A percentile compares a stretch with the other conserved stretches of the same genome.
phyloP scores from a whole-genome alignment of 2,888 invertebrate species.

The Unio pictorum region DNA sequence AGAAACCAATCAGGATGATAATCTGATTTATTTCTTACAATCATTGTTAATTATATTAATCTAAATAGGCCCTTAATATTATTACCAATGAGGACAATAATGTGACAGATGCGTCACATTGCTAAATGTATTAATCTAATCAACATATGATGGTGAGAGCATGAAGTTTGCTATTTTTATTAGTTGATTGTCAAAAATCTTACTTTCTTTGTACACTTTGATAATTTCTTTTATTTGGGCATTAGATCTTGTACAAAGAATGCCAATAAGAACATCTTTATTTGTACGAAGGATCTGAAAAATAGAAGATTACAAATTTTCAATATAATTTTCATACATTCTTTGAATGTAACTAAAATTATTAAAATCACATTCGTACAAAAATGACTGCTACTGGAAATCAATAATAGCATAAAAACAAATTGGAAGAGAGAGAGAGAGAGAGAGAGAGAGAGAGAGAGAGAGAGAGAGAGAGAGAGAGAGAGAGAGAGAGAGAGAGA shows the following conservation, averaged over 20 bases:
- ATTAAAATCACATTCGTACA: too few relatives aligned
- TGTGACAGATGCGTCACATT: too few relatives aligned
- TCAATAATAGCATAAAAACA: too few relatives aligned
- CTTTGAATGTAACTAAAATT: too few relatives aligned
- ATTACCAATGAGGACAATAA: too few relatives aligned
- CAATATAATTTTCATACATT: background rate
- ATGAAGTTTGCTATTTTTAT: too few relatives aligned
- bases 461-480: constrained; percentile 12
- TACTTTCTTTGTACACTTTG: constrained; percentile 67
- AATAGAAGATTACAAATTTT: background rate
- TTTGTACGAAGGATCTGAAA: constrained; percentile 70
- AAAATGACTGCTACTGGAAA: too few relatives aligned
- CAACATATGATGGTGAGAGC: background rate
- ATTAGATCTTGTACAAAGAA: constrained; percentile 71
- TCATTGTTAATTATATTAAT: too few relatives aligned
- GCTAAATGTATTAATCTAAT: background rate
- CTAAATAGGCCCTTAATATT: too few relatives aligned
- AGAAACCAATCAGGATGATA: too few relatives aligned
- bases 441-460: constrained; percentile 11
- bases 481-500: constrained; percentile 11
- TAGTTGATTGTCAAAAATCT: constrained; percentile 21
- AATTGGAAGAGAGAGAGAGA: constrained; percentile 3
- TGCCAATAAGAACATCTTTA: constrained; percentile 70
- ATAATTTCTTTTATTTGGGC: constrained; percentile 69
- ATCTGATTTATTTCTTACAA: too few relatives aligned